phyloP scores from a whole-genome alignment of 1,140 invertebrate genomes.

The Eulimnadia texana region DNA sequence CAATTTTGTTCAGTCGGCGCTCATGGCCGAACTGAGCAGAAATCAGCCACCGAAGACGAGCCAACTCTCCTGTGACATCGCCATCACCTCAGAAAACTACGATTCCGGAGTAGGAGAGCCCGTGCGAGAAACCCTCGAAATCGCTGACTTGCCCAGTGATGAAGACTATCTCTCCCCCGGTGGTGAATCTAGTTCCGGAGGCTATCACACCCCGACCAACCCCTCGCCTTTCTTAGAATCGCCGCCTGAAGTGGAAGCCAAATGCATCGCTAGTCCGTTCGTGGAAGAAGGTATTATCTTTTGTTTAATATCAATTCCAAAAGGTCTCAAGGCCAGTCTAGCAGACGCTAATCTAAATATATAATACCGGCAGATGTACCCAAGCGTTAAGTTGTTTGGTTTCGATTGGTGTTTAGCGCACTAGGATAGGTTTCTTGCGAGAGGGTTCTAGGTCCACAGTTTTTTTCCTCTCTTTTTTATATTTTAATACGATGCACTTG shows the following conservation, averaged over 20 bases:
- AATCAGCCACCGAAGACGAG: background rate
- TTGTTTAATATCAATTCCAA: background rate
- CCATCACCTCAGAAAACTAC: background rate
- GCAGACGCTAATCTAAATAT: no score
- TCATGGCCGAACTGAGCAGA: background rate
- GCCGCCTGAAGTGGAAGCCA: background rate
- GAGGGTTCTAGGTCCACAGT: no score
- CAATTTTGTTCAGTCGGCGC: conserved; percentile 6
- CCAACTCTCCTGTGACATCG: background rate
- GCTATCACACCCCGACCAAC: background rate
- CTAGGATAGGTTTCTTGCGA: background rate
- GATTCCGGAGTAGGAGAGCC: background rate
- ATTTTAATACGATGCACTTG: background rate
- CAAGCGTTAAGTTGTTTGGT: no score
- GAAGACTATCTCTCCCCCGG: background rate
- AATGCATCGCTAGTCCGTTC: background rate
- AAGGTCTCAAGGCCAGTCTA: no score
- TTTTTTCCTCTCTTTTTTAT: background rate
- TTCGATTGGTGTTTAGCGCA: background rate
- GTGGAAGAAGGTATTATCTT: background rate
- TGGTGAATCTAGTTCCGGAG: background rate
- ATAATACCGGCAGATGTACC: no score
- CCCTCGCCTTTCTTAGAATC: background rate
- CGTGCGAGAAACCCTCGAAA: background rate
- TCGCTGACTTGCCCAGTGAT: background rate